Evolutionary conservation across 2,888 invertebrate species (phyloP), one percentile per base, ranked within the genome.

Genomic region (Andrena haemorrhoa): DNA sequence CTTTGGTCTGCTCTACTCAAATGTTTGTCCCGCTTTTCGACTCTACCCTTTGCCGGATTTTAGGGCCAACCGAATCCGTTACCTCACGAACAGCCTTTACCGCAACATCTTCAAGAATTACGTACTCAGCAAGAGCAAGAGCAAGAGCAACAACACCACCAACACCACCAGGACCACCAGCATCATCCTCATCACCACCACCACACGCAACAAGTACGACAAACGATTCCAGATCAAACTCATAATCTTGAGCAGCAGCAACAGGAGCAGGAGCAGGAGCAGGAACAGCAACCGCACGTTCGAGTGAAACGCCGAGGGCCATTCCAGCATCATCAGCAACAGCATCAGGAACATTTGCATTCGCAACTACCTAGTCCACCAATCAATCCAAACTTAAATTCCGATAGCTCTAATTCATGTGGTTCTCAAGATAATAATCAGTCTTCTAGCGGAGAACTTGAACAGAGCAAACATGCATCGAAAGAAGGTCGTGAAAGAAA

Each of bases 401-500:
- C 87, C 10, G 91, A 91, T 29, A 87, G 79, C 69, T 87, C 88
- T 2, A 89, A 89, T 69, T 84, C 88, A 7, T 85, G 84, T 72
- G 90, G 89, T 68, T 88, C 89, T 12, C 91, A 89, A 77, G 92
- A 92, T 53, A 91, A 88, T 41, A 88, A 86, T 75, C 90, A 88
- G 66, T 66, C 85, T 60, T 91, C 90, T 41, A 89, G 88, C 23
- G 71, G 73, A 8, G 89, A 90, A 35, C 63, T 47, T 6, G 71
- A 78, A 26, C 75, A 58, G 31, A 74, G 23, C 3, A 89, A 78
- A 60, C 84, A 88, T 56, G 82, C 79, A 10, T 83, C 83, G 16
- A 85, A 76, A 74, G 82, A 58, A 63, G 65, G 8, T 23, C 75
- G 26, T 60, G 64, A 29, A 20, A 70, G 75, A 51, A 70, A 6